Evolutionary conservation across 2,113 vertebrate genomes (phyloP).

Genomic region (Macquaria ambigua): DNA sequence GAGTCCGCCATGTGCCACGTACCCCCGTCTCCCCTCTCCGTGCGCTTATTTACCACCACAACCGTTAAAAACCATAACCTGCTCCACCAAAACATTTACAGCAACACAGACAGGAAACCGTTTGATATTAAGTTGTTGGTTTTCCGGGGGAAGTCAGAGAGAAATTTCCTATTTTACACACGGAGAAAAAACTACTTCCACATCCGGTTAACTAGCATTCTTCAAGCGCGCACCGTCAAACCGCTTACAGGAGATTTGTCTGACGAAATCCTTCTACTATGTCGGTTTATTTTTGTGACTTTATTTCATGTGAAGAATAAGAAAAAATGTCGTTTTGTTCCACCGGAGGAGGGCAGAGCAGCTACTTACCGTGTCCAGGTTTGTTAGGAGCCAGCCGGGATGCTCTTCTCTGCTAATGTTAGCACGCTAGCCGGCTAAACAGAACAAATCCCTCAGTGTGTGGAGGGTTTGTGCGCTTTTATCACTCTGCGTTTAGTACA

Average conservation of each 20-base stretch:
- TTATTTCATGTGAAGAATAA: neutral
- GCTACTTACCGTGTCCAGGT: constrained; percentile 24
- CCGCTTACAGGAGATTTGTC: neutral
- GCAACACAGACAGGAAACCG: constrained; percentile 80
- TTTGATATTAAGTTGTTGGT: constrained; percentile 84
- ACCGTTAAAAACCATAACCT: neutral
- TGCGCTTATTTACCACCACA: neutral
- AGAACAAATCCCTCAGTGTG: neutral
- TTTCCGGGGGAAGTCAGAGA: constrained; percentile 85
- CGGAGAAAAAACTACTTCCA: constrained; percentile 87
- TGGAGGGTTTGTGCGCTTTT: neutral
- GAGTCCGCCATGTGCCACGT: constrained; percentile 78
- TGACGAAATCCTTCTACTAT: rapidly evolving
- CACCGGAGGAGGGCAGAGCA: neutral
- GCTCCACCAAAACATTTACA: constrained; percentile 14
- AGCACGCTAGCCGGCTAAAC: constrained; percentile 63
- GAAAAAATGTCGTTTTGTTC: neutral
- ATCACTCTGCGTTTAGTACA: neutral
- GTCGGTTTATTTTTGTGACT: rapidly evolving
- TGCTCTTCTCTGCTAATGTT: constrained; percentile 54
- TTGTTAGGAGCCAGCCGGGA: constrained; percentile 21
- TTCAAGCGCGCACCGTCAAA: constrained; percentile 44
- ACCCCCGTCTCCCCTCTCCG: neutral
- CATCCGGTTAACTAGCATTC: constrained; percentile 81
- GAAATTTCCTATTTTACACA: constrained; percentile 85